These are phyloP conservation scores for Halocaridina rubra DNA, from an alignment of 2,888 invertebrate genomes.

Conservation along the genomic window DNA sequence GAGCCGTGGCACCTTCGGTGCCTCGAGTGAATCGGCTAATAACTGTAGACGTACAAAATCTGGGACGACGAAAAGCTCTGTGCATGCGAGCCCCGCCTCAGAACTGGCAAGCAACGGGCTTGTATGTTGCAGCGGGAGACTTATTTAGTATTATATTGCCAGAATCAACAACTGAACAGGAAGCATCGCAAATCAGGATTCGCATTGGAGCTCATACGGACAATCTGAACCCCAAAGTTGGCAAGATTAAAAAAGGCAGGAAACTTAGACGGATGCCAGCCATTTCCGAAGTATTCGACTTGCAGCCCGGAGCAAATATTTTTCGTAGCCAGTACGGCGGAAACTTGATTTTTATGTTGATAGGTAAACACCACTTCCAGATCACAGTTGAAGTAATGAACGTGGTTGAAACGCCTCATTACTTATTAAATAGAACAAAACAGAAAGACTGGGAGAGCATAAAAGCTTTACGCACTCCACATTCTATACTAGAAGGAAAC, in stretches of 20 bases:
- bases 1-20: neutral
- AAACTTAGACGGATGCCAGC: slow-evolving; percentile 22
- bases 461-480: neutral
- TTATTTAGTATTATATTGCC: slow-evolving; percentile 7
- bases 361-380: neutral
- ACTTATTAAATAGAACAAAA: neutral
- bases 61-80: neutral
- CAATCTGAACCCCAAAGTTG: neutral
- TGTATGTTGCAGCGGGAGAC: slow-evolving; percentile 12
- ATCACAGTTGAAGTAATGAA: slow-evolving; percentile 22
- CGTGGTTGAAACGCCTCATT: slow-evolving; percentile 9
- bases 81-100: slow-evolving; percentile 12
- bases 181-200: slow-evolving; percentile 16
- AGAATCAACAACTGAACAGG: neutral
- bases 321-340: slow-evolving; percentile 32
- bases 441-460: neutral
- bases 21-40: neutral
- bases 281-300: slow-evolving; percentile 20
- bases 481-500: slow-evolving; percentile 4
- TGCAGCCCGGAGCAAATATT: slow-evolving; percentile 10
- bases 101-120: slow-evolving; percentile 24
- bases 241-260: neutral
- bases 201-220: slow-evolving; percentile 19
- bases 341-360: slow-evolving; percentile 25
- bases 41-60: neutral